Percentiles rank a stretch among this genome's conserved stretches.
These are phyloP conservation scores for Hypotaenidia philippensis DNA, from an alignment of 2,797 vertebrate species.

Conservation along the genomic window DNA sequence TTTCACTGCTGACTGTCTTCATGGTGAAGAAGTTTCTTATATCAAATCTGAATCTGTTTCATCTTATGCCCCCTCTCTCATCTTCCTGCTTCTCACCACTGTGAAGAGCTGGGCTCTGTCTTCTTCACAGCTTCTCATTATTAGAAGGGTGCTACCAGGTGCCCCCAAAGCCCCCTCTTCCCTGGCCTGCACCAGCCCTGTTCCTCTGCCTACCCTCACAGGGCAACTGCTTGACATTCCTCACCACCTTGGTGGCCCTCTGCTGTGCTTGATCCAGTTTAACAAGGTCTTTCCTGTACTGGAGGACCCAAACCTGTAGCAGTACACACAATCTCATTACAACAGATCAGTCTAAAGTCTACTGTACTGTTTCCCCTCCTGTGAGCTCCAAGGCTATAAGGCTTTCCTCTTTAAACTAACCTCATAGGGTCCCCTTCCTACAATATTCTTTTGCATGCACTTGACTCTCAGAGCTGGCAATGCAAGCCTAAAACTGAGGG, in stretches of 20 bases:
- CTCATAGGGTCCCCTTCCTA: neutral
- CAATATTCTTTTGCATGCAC: neutral
- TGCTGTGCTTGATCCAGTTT: neutral
- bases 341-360: neutral
- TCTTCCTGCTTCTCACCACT: neutral
- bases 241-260: neutral
- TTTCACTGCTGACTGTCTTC: neutral
- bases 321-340: accelerated
- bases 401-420: neutral
- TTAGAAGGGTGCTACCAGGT: neutral
- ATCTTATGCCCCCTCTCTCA: neutral
- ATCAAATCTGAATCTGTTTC: neutral
- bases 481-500: neutral
- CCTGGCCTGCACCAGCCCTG: neutral
- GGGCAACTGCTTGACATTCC: neutral
- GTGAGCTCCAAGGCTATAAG: neutral
- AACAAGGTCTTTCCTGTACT: neutral
- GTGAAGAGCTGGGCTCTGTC: neutral
- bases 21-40: neutral
- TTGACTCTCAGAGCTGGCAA: neutral
- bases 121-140: neutral
- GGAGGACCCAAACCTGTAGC: neutral
- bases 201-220: neutral
- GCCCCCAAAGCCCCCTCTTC: neutral
- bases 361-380: neutral